Percentiles rank a stretch among this genome's conserved stretches.
phyloP scores from a whole-genome alignment of 2,797 vertebrate genomes.

The Myotis findleyi region DNA sequence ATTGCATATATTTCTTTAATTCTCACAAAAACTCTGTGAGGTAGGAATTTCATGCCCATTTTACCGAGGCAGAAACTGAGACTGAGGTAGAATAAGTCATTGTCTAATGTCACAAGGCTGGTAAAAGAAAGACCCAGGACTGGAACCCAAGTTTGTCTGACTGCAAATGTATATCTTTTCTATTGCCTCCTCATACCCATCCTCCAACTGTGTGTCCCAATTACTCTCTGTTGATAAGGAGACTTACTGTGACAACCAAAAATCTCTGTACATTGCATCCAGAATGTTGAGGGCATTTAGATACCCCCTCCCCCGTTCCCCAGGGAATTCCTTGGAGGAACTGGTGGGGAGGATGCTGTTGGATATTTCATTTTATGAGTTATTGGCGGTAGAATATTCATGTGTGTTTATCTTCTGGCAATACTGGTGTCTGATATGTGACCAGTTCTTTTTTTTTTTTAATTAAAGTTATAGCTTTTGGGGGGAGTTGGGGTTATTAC shows the following conservation, averaged over 20 bases:
- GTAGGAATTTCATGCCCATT: neutral
- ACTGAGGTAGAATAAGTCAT: neutral
- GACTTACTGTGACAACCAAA: neutral
- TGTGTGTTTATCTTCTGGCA: slow-evolving; percentile 59
- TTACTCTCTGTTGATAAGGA: neutral
- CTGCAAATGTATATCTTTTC: neutral
- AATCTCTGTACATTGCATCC: neutral
- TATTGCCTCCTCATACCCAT: neutral
- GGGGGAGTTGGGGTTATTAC: slow-evolving; percentile 35
- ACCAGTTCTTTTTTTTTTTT: slow-evolving; percentile 13
- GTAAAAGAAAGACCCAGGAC: neutral
- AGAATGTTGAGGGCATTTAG: neutral
- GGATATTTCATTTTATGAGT: slow-evolving; percentile 64
- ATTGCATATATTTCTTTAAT: neutral
- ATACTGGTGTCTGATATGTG: slow-evolving; percentile 47
- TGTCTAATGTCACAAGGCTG: neutral
- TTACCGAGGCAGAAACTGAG: neutral
- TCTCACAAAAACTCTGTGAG: neutral
- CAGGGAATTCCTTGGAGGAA: slow-evolving; percentile 22
- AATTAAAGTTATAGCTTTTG: slow-evolving; percentile 70
- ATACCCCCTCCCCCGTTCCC: neutral
- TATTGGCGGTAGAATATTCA: slow-evolving; percentile 19
- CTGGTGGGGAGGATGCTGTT: neutral
- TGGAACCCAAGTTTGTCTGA: neutral
- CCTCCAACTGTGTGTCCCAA: neutral